Conservation (phyloP, 2,888 invertebrate genomes). For the Drosophila paucipuncta region DNA sequence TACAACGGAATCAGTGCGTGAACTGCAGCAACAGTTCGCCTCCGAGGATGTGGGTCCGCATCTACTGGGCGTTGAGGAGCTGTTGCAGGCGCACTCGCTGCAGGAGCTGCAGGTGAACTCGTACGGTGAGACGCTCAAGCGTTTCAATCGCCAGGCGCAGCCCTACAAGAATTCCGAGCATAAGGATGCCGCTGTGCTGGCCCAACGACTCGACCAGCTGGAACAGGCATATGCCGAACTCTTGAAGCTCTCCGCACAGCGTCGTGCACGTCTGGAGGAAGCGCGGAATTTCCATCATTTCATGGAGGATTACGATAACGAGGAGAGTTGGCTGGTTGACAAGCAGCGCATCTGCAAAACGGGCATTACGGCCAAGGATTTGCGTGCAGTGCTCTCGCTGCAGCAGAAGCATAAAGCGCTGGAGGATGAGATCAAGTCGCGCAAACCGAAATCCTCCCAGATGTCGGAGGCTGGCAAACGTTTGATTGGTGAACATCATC, state of each 20-base stretch:
- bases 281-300: constrained; percentile 97
- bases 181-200: constrained; percentile 87
- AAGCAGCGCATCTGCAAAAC: constrained; percentile 97
- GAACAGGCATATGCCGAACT: constrained; percentile 91
- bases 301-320: constrained; percentile 98
- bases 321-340: constrained; percentile 98
- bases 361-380: constrained; percentile 96
- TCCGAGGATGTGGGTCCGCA: constrained; percentile 97
- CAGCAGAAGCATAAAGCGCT: constrained; percentile 97
- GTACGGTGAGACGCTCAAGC: constrained; percentile 93
- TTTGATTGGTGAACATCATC: constrained; percentile 92
- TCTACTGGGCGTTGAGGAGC: constrained; percentile 96
- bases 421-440: constrained; percentile 93
- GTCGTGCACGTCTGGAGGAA: constrained; percentile 94
- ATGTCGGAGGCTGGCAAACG: constrained; percentile 89
- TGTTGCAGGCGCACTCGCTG: constrained; percentile 96
- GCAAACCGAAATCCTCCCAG: constrained; percentile 89
- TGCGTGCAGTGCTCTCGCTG: constrained; percentile 94
- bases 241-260: constrained; percentile 86
- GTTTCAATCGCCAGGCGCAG: constrained; percentile 90
- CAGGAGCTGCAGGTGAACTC: constrained; percentile 96
- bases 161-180: constrained; percentile 87
- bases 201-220: constrained; percentile 91
- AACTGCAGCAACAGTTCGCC: constrained; percentile 90
- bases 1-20: constrained; percentile 92